Evolutionary conservation across 2,797 vertebrate genomes (phyloP), one percentile per base, ranked within the genome.

Genomic region (Capromys pilorides): DNA sequence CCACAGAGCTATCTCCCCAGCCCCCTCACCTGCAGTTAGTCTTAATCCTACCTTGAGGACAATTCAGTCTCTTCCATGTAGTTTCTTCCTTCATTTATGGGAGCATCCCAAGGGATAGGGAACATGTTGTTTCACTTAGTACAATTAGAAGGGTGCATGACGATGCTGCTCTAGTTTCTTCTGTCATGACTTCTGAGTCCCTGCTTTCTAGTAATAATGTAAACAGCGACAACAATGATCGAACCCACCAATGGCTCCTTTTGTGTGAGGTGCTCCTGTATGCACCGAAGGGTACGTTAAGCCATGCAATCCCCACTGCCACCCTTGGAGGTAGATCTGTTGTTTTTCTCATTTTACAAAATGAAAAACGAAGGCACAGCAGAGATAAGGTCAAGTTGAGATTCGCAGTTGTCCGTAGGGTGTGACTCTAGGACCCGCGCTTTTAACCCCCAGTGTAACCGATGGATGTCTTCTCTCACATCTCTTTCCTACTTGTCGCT

Each of bases 51-150:
- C 19, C 21, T 86, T 69, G 64, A 57, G 71, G 89, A 78, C 18
- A 49, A 86, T 1, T 5, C 21, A 77, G 33, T 18, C n/a, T 9
- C 39, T 93, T 57, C 67, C 26, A 31, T 28, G 11, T 3, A n/a
- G 31, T 73, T 90, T 92, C 92, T 83, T 90, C 22, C 88, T 3
- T 41, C 71, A 64, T 92, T 90, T 93, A 51, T 36, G 89, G 80
- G 57, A 45, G 26, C 41, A 79, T 49, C 54, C 12, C 0, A 22
- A 22, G 21, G 59, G 64, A 54, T n/a, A 94, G 28, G 28, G 59
- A 67, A 9, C 11, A 33, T 69, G 3, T n/a, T 94, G 67, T 77
- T 79, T 96, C 77, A 81, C 69, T 89, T 51, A 84, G 19, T 22
- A 92, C 10, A 54, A n/a, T 57, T 11, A 13, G 22, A 51, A 19